A percentile compares a stretch with the other conserved stretches of the same genome.
Conservation (phyloP, 2,888 invertebrate species). For the Drosophila cognata region DNA sequence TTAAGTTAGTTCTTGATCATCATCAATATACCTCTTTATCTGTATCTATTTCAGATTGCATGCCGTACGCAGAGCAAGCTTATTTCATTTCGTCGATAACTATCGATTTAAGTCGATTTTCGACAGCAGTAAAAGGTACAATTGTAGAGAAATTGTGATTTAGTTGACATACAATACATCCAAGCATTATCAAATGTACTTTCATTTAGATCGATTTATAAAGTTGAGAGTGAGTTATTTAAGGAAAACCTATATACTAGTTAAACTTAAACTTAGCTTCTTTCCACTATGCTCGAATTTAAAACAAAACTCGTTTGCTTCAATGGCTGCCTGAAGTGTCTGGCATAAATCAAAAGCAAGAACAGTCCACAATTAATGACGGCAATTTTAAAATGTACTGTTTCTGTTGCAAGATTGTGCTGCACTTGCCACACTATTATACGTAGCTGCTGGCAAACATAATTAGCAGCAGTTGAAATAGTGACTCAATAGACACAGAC, state of each 20-base stretch:
- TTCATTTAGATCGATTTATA: background rate
- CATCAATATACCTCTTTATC: background rate
- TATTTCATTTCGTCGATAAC: background rate
- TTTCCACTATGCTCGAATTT: background rate
- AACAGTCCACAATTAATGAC: conserved; percentile 64
- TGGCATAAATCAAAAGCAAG: conserved; percentile 63
- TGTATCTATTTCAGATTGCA: background rate
- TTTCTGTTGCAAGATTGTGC: conserved; percentile 24
- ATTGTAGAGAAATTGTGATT: background rate
- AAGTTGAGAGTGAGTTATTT: rapidly evolving
- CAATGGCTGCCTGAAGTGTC: background rate
- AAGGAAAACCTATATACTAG: background rate
- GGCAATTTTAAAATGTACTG: conserved; percentile 49
- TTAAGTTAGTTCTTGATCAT: background rate
- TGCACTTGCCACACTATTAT: conserved; percentile 19
- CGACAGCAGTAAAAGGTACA: background rate
- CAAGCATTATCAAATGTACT: background rate
- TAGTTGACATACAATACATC: background rate
- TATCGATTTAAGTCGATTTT: background rate
- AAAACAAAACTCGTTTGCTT: background rate
- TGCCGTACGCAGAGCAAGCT: background rate
- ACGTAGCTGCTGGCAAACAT: conserved; percentile 37
- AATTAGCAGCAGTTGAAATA: conserved; percentile 55
- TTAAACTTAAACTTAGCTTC: background rate
- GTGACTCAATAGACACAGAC: conserved; percentile 22